phyloP scores from a whole-genome alignment of 2,888 invertebrate species.

The Mactromeris polynyma region DNA sequence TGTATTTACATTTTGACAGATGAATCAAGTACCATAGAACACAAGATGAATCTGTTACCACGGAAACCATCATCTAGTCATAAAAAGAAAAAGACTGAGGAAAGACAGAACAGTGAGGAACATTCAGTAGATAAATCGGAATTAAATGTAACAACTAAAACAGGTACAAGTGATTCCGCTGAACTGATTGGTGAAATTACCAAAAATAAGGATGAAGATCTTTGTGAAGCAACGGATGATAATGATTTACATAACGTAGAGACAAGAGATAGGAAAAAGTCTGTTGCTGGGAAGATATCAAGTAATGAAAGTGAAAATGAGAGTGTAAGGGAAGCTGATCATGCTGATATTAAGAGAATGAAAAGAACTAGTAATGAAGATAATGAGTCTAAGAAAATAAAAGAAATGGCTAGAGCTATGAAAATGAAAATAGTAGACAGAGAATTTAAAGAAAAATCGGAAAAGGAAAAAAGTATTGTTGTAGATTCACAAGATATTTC shows the following conservation, averaged over 20 bases:
- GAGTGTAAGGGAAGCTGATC: background rate
- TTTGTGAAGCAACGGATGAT: too few species aligned
- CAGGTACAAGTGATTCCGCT: background rate
- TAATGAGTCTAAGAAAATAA: conserved; percentile 43
- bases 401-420: conserved; percentile 60
- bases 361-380: background rate
- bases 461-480: background rate
- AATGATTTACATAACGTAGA: background rate
- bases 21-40: background rate
- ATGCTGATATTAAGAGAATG: background rate
- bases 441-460: background rate
- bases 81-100: background rate
- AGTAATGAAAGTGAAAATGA: background rate
- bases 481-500: background rate
- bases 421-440: conserved; percentile 57
- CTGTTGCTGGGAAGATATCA: background rate
- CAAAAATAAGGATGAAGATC: background rate
- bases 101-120: background rate
- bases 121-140: background rate
- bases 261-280: background rate
- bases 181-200: background rate
- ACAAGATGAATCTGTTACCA: background rate
- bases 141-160: background rate
- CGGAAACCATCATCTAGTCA: background rate
- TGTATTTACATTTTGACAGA: background rate